Evolutionary conservation across 2,888 invertebrate genomes (phyloP).

Genomic region (Euclidia mi): DNA sequence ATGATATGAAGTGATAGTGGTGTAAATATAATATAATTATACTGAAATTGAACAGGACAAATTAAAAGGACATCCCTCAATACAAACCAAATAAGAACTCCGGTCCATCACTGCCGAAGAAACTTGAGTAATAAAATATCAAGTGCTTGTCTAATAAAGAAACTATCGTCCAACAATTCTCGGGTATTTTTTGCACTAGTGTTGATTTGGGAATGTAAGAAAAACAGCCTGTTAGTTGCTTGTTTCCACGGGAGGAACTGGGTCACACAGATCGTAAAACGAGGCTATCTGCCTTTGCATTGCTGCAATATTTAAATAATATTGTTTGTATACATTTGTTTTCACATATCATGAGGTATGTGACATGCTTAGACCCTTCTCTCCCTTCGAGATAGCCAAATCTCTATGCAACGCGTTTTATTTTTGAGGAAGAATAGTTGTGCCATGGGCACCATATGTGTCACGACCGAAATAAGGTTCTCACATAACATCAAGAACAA

Average conservation of each 20-base stretch:
- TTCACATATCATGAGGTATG: constrained; percentile 4
- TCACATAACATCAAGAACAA: neutral
- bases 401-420: constrained; percentile 4
- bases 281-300: constrained; percentile 19
- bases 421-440: neutral
- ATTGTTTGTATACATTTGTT: constrained; percentile 17
- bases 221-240: constrained; percentile 31
- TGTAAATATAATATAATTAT: no score
- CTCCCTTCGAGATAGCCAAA: neutral
- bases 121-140: constrained; percentile 27
- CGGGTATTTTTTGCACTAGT: constrained; percentile 27
- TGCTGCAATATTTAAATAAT: constrained; percentile 45
- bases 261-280: constrained; percentile 32
- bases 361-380: neutral
- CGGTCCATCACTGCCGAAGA: constrained; percentile 32
- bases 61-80: neutral
- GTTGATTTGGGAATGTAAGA: constrained; percentile 18
- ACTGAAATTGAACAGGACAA: no score
- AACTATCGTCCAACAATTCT: constrained; percentile 16
- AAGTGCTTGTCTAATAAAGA: constrained; percentile 22
- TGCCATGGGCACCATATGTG: neutral
- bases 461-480: neutral
- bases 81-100: constrained; percentile 16
- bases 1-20: no score
- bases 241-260: constrained; percentile 25